phyloP scores from a whole-genome alignment of 2,888 invertebrate species.

The Diabrotica balteata region DNA sequence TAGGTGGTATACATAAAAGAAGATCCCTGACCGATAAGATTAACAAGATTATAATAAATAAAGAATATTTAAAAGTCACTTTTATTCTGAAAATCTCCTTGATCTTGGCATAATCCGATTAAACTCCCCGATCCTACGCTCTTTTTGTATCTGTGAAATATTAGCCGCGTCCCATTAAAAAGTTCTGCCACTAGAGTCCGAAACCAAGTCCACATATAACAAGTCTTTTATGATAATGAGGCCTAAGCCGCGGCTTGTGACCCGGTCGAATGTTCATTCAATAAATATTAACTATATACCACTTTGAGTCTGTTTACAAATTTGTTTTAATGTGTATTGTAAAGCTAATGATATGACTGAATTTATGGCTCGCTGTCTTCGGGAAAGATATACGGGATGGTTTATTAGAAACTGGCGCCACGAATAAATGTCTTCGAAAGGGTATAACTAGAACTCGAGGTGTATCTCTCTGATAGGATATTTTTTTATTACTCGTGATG shows the following conservation, averaged over 20 bases:
- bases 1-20: too few relatives aligned
- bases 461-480: too few relatives aligned
- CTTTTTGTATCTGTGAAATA: conserved; percentile 3
- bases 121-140: background rate
- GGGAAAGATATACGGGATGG: conserved; percentile 43
- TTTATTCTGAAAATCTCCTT: too few relatives aligned
- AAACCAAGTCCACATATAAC: conserved; percentile 28
- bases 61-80: too few relatives aligned
- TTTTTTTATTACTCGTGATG: too few relatives aligned
- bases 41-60: too few relatives aligned
- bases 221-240: conserved; percentile 48
- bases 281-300: conserved; percentile 45
- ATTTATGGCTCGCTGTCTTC: conserved; percentile 47
- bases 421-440: background rate
- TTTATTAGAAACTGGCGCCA: conserved; percentile 1
- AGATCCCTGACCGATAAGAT: too few relatives aligned
- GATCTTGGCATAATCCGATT: too few relatives aligned
- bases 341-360: conserved; percentile 51
- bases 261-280: conserved; percentile 40
- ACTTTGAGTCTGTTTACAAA: conserved; percentile 51
- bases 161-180: background rate
- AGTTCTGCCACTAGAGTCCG: background rate
- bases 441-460: background rate
- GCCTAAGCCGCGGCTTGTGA: conserved; percentile 34
- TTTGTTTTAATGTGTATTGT: conserved; percentile 53